Evolutionary conservation across 2,113 vertebrate genomes (phyloP).

Genomic region (Eira barbara): DNA sequence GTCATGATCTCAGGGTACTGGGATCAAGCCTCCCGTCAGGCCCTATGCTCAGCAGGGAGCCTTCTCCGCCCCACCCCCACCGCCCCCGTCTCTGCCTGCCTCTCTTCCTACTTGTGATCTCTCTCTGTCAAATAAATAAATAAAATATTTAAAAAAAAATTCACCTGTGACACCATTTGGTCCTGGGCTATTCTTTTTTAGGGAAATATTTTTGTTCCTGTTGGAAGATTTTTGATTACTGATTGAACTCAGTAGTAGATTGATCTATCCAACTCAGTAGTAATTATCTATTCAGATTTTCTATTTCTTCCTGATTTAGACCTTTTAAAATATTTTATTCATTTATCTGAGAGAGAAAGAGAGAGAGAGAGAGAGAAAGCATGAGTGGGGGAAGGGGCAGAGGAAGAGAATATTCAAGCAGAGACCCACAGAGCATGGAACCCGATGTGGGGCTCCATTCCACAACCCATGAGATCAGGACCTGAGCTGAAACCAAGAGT

Average conservation of each 20-base stretch:
- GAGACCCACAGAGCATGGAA: not conserved
- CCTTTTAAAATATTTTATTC: not conserved
- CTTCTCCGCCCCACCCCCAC: too few species aligned
- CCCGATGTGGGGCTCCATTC: not conserved
- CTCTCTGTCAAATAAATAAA: too few species aligned
- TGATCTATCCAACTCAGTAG: not conserved
- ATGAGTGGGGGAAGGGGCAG: not conserved
- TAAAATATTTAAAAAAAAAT: not conserved
- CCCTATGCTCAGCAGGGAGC: too few species aligned
- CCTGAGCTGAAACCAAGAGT: not conserved
- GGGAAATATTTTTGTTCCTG: not conserved
- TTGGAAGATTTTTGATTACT: not conserved
- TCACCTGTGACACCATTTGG: not conserved
- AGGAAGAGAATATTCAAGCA: not conserved
- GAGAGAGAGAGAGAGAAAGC: not conserved
- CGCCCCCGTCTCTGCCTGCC: too few species aligned
- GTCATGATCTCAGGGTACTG: too few species aligned
- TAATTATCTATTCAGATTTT: not conserved
- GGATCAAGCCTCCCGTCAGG: too few species aligned
- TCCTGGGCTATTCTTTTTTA: not conserved
- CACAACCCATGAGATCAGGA: not conserved
- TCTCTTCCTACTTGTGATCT: too few species aligned
- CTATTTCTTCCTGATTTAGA: not conserved
- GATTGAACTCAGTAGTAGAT: not conserved
- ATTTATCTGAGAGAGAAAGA: not conserved